phyloP scores from a whole-genome alignment of 2,888 invertebrate species.

The Capitulum mitella region DNA sequence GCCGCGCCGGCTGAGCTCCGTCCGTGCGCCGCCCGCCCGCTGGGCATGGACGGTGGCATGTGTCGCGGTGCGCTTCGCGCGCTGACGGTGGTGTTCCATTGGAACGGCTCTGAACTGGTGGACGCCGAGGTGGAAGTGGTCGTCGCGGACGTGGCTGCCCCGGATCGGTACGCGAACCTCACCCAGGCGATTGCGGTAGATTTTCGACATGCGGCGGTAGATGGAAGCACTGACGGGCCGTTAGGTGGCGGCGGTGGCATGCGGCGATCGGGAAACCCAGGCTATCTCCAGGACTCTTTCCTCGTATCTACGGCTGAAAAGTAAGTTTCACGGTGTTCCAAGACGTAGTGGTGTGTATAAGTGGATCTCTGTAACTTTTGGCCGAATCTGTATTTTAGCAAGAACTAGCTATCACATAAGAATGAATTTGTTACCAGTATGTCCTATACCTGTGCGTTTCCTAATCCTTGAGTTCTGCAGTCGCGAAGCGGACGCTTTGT shows the following conservation, averaged over 20 bases:
- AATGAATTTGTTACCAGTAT: too few relatives aligned
- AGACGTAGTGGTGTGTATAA: too few relatives aligned
- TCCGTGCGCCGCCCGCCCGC: not conserved
- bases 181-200: not conserved
- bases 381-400: too few relatives aligned
- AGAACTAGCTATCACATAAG: too few relatives aligned
- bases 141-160: not conserved
- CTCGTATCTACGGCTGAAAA: not conserved
- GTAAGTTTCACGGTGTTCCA: not conserved
- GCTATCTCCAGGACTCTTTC: not conserved
- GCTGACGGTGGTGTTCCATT: not conserved
- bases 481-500: too few relatives aligned
- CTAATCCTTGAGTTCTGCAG: too few relatives aligned
- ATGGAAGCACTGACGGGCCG: not conserved
- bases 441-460: too few relatives aligned
- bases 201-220: not conserved
- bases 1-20: too few relatives aligned
- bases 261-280: not conserved
- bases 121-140: not conserved
- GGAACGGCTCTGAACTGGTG: not conserved
- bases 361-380: too few relatives aligned
- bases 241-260: not conserved
- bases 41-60: not conserved
- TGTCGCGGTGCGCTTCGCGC: not conserved
- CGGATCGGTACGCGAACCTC: not conserved